Evolutionary conservation across 2,888 invertebrate species (phyloP), one percentile per base, ranked within the genome.

Genomic region (Loripinus fragilis): DNA sequence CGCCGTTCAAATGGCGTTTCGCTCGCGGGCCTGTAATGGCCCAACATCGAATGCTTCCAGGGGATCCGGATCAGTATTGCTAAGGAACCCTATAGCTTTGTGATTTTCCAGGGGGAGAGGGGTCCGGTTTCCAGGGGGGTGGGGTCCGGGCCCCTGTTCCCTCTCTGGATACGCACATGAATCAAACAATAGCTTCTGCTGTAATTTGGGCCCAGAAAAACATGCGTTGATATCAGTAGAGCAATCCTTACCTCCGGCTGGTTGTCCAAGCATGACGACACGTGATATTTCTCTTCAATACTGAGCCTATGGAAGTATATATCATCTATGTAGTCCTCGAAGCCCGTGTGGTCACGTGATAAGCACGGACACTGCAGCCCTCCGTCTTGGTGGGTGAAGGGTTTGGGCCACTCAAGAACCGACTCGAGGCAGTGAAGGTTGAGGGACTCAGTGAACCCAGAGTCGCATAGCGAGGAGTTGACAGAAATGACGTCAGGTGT

Each of bases 271-370:
- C 86, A 87, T 20, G 81, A 65, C 8, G 80, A 55, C 25, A 85
- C 85, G 64, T 89, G 87, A 71, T 85, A 89, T 65, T 83, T 85
- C n/a, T 81, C 80, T 73, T 90, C 89, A 28, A 86, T 72, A 48
- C 82, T 82, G n/a, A 86, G 80, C 67, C 89, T 78, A 72, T 89
- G 89, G 8, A 78, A 67, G 74, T 86, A 90, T 12, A 88, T 87
- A n/a, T 89, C 88, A 33, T 83, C 76, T 8, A 86, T 67, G 52
- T 89, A 88, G 1, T 81, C 85, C 60, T 83, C 85, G 74, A 89
- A 90, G 0, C 89, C 90, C 17, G 75, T 71, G 70, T 88, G 83
- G 15, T 86, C 85, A 8, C 68, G 55, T 25, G 72, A 78, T 30
- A 73, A 68, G 45, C 70, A 81, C 20, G 68, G 50, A 69, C 80